Percentiles rank a stretch among this genome's conserved stretches.
These are phyloP conservation scores for Stomorhina lunata DNA, from an alignment of 2,888 invertebrate genomes.

Conservation along the genomic window DNA sequence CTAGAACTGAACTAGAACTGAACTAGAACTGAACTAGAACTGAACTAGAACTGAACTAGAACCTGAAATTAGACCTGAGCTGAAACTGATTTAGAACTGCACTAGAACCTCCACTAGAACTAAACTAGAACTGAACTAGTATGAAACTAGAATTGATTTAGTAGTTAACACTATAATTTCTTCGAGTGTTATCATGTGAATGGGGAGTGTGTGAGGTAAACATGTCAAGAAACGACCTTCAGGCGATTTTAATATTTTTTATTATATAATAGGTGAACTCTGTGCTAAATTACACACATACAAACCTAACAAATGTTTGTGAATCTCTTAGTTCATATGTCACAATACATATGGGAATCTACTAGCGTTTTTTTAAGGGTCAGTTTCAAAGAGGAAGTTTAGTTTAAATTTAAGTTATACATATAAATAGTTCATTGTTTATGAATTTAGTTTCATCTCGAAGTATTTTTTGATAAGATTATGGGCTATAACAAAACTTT, in stretches of 20 bases:
- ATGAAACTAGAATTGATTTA: not conserved
- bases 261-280: slow-evolving; percentile 36
- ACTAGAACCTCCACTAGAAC: not conserved
- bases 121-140: not conserved
- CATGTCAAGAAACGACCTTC: slow-evolving; percentile 57
- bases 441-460: too few relatives aligned
- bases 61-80: too few relatives aligned
- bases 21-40: too few relatives aligned
- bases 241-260: slow-evolving; percentile 36
- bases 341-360: slow-evolving; percentile 4
- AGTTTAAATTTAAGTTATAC: too few relatives aligned
- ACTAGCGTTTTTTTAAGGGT: not conserved
- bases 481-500: too few relatives aligned
- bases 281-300: slow-evolving; percentile 12
- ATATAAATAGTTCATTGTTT: too few relatives aligned
- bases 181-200: slow-evolving; percentile 1
- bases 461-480: too few relatives aligned
- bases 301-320: not conserved
- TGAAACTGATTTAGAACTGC: too few relatives aligned
- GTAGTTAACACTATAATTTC: not conserved
- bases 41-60: too few relatives aligned
- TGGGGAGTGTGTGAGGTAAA: not conserved
- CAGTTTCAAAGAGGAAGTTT: not conserved
- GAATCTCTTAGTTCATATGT: not conserved
- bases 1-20: too few relatives aligned